These are phyloP conservation scores for Pollachius pollachius DNA, from an alignment of 2,113 vertebrate genomes.

Conservation along the genomic window DNA sequence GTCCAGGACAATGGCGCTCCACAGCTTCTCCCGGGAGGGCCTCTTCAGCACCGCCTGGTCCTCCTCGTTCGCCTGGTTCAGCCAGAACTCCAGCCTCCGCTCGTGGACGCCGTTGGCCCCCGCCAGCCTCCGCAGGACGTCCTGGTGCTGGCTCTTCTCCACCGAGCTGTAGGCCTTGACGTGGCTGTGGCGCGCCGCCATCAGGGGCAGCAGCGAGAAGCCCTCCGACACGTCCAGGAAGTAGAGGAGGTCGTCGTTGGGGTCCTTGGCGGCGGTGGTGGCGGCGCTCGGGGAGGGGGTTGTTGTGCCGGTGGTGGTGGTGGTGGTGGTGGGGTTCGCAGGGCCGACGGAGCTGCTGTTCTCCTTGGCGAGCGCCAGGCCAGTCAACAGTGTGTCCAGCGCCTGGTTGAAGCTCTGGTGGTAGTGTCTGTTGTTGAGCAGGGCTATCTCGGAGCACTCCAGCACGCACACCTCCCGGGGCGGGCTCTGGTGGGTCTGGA, in stretches of 20 bases:
- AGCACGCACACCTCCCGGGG: constrained; percentile 72
- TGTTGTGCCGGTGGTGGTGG: constrained; percentile 30
- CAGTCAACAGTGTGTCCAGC: constrained; percentile 78
- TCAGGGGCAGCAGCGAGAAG: constrained; percentile 89
- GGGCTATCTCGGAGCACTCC: constrained; percentile 88
- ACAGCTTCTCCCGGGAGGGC: constrained; percentile 87
- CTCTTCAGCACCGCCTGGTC: constrained; percentile 84
- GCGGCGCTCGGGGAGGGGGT: constrained; percentile 49
- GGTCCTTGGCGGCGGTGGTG: constrained; percentile 25
- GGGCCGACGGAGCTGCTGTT: constrained; percentile 40
- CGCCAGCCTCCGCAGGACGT: constrained; percentile 78
- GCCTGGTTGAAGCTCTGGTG: constrained; percentile 83
- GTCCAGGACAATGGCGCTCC: constrained; percentile 95
- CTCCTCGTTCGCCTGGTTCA: constrained; percentile 81
- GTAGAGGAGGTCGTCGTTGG: constrained; percentile 72
- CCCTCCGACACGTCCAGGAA: constrained; percentile 95
- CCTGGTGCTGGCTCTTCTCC: constrained; percentile 89
- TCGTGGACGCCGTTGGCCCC: constrained; percentile 78
- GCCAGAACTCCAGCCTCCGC: constrained; percentile 88
- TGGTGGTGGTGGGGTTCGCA: constrained; percentile 14
- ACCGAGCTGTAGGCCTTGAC: constrained; percentile 92
- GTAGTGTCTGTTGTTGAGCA: constrained; percentile 85
- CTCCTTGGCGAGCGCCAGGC: constrained; percentile 57
- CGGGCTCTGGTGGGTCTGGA: constrained; percentile 78
- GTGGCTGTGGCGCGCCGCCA: constrained; percentile 81